Conservation (phyloP, 2,797 vertebrate genomes). For the Crocodylus rhombifer region DNA sequence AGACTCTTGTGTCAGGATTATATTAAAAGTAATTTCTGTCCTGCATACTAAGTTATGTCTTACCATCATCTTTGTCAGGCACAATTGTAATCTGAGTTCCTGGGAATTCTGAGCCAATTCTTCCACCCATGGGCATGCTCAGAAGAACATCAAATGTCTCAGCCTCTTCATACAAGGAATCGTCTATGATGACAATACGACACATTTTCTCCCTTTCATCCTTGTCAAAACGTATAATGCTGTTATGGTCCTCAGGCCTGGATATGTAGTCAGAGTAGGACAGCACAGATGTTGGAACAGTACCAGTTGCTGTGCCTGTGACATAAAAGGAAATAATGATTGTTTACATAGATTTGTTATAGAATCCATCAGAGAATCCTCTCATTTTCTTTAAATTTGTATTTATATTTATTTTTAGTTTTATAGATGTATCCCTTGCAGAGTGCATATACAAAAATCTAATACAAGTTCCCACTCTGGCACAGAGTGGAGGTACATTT, state of each 20-base stretch:
- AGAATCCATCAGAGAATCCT: not conserved
- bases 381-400: not conserved
- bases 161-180: constrained; percentile 91
- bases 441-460: not conserved
- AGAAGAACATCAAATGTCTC: constrained; percentile 92
- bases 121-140: constrained; percentile 91
- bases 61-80: constrained; percentile 91
- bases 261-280: constrained; percentile 97
- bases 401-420: not conserved
- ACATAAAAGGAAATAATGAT: constrained; percentile 1
- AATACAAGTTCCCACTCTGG: not conserved
- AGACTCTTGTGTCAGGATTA: not conserved
- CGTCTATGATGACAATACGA: constrained; percentile 91
- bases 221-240: constrained; percentile 89
- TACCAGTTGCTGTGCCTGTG: constrained; percentile 91
- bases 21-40: not conserved
- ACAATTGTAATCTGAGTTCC: constrained; percentile 85
- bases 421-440: not conserved
- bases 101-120: constrained; percentile 87
- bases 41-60: constrained; percentile 41
- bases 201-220: constrained; percentile 89
- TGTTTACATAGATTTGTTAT: not conserved
- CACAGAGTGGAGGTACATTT: not conserved
- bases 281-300: constrained; percentile 89
- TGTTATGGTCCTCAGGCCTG: constrained; percentile 90